These are phyloP conservation scores for Neotoxoptera formosana DNA, from an alignment of 1,140 invertebrate genomes.

Conservation along the genomic window DNA sequence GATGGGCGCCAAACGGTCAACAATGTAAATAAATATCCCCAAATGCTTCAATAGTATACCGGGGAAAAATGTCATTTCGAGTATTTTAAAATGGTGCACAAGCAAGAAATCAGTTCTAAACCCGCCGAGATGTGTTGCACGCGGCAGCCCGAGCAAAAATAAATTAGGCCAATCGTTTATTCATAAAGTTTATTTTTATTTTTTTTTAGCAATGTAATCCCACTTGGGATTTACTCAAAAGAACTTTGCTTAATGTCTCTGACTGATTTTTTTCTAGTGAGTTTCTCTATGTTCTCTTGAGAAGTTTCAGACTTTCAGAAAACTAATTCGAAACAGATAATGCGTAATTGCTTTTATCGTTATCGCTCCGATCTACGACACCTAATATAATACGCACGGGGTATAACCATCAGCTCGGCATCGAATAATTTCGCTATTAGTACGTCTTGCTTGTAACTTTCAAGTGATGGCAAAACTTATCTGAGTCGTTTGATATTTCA, in stretches of 20 bases:
- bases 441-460: not conserved
- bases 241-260: conserved; percentile 31
- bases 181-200: conserved; percentile 42
- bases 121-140: not conserved
- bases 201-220: not conserved
- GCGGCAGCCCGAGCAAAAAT: not conserved
- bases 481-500: not conserved
- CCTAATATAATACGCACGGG: not conserved
- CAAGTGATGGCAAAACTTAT: not conserved
- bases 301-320: conserved; percentile 23
- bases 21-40: not conserved
- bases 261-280: not conserved
- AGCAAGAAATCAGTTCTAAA: not conserved
- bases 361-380: not conserved
- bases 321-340: conserved; percentile 45
- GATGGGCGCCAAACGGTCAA: not conserved
- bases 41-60: not conserved
- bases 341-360: conserved; percentile 45
- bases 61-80: not conserved
- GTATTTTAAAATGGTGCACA: not conserved
- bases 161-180: conserved; percentile 18
- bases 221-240: not conserved
- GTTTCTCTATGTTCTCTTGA: not conserved
- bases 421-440: not conserved
- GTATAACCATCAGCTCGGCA: not conserved